Conservation (phyloP, 1,140 invertebrate genomes). For the Melanaphis sacchari region DNA sequence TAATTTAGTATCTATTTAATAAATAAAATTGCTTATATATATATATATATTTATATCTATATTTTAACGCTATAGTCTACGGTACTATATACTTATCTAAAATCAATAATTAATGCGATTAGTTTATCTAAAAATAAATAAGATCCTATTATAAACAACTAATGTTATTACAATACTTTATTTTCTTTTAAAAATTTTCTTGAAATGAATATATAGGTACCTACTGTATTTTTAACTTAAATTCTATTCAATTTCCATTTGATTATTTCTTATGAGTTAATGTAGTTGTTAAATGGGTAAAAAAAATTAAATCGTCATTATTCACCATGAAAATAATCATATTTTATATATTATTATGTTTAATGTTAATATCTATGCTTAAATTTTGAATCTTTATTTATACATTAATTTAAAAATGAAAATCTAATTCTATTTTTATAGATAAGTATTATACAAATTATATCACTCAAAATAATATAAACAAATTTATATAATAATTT, state of each 20-base stretch:
- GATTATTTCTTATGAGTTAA: too few relatives aligned
- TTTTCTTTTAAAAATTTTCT: not conserved
- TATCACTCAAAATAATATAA: not conserved
- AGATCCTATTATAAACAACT: not conserved
- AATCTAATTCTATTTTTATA: not conserved
- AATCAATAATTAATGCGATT: fast-evolving
- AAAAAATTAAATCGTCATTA: not conserved
- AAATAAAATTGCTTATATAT: not conserved
- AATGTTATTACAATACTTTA: not conserved
- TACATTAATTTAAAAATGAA: too few relatives aligned
- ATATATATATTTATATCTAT: not conserved
- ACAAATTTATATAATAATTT: not conserved
- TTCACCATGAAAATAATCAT: not conserved
- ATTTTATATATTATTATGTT: not conserved
- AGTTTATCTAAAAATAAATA: not conserved
- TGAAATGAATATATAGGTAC: not conserved
- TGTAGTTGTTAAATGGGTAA: not conserved
- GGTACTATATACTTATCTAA: not conserved
- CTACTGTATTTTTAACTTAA: not conserved
- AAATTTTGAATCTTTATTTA: too few relatives aligned
- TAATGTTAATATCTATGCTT: too few relatives aligned
- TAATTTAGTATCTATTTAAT: not conserved
- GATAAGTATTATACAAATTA: not conserved
- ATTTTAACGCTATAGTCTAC: not conserved
- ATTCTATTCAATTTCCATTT: too few relatives aligned